Percentiles rank a stretch among this genome's conserved stretches.
These are phyloP conservation scores for Matsumurasca onukii DNA, from an alignment of 1,140 invertebrate species.

Conservation along the genomic window DNA sequence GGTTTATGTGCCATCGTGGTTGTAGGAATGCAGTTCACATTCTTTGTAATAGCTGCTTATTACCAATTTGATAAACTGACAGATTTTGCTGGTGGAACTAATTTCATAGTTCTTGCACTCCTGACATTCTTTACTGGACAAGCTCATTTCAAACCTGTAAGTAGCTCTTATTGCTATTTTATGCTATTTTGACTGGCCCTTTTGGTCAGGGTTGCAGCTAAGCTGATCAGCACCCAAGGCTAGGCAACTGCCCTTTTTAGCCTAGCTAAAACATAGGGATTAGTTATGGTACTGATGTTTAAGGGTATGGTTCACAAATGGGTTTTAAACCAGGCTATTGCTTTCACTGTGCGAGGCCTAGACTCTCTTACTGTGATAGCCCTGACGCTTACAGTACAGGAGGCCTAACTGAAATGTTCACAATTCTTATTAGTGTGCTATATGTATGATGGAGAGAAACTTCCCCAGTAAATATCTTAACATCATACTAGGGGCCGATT, in stretches of 20 bases:
- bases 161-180: conserved; percentile 21
- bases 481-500: too few species aligned
- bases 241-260: not conserved
- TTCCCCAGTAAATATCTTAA: too few species aligned
- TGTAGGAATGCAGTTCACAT: conserved; percentile 82
- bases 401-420: too few species aligned
- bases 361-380: too few species aligned
- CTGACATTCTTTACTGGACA: conserved; percentile 84
- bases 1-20: conserved; percentile 87
- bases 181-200: not conserved
- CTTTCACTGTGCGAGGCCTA: too few species aligned
- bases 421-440: too few species aligned
- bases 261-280: not conserved
- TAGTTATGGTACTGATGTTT: not conserved
- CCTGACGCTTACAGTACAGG: too few species aligned
- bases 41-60: conserved; percentile 80
- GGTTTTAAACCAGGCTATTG: too few species aligned
- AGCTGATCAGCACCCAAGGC: too few species aligned
- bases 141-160: conserved; percentile 50
- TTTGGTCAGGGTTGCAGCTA: not conserved
- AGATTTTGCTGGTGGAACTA: conserved; percentile 88
- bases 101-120: conserved; percentile 86
- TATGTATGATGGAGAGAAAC: too few species aligned
- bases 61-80: conserved; percentile 89
- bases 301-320: not conserved